phyloP scores from a whole-genome alignment of 2,888 invertebrate genomes.

The Diabrotica balteata region DNA sequence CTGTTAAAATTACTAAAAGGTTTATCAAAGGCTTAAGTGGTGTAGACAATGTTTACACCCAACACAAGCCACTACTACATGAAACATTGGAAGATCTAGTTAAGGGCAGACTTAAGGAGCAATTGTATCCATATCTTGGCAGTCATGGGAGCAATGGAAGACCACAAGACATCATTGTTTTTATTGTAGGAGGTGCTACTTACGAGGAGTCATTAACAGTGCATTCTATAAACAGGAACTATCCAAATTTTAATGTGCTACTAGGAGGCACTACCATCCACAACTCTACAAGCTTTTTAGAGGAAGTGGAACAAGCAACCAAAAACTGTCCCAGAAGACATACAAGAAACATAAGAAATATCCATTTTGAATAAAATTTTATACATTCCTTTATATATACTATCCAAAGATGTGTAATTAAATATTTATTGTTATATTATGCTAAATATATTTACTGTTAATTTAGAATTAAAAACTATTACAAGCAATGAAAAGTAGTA shows the following conservation, averaged over 20 bases:
- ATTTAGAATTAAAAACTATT: background rate
- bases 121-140: slow-evolving; percentile 83
- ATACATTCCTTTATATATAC: slow-evolving; percentile 3
- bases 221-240: slow-evolving; percentile 78
- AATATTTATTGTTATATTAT: slow-evolving; percentile 9
- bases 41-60: slow-evolving; percentile 99
- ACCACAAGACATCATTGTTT: slow-evolving; percentile 93
- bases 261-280: slow-evolving; percentile 93
- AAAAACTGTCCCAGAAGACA: slow-evolving; percentile 67
- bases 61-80: slow-evolving; percentile 92
- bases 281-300: slow-evolving; percentile 82
- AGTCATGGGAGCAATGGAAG: slow-evolving; percentile 68
- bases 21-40: slow-evolving; percentile 90
- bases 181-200: slow-evolving; percentile 94
- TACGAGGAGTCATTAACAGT: slow-evolving; percentile 94
- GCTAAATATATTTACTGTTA: slow-evolving; percentile 7
- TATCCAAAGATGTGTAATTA: slow-evolving; percentile 12
- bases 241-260: slow-evolving; percentile 78
- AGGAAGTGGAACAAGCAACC: slow-evolving; percentile 76
- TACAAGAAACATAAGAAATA: slow-evolving; percentile 50
- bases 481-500: no score
- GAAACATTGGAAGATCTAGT: slow-evolving; percentile 89
- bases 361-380: slow-evolving; percentile 43
- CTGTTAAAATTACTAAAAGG: slow-evolving; percentile 90
- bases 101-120: slow-evolving; percentile 88